These are phyloP conservation scores for Potamilus streckersoni DNA, from an alignment of 1,140 invertebrate species.

Conservation along the genomic window DNA sequence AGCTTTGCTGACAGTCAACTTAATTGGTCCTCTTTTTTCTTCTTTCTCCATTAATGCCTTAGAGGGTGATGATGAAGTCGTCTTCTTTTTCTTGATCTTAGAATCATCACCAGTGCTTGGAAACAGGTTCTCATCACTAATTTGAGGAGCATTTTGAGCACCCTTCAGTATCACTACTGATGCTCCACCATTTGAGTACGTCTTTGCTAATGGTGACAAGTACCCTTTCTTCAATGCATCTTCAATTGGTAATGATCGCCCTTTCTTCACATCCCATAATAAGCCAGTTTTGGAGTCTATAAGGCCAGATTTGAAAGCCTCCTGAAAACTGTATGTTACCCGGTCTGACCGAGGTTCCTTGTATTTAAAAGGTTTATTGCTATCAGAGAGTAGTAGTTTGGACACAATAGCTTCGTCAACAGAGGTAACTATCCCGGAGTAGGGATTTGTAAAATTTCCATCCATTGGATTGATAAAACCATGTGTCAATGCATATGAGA, in stretches of 20 bases:
- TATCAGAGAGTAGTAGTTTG: constrained; percentile 82
- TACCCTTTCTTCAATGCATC: constrained; percentile 73
- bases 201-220: constrained; percentile 50
- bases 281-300: constrained; percentile 53
- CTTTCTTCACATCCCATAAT: constrained; percentile 83
- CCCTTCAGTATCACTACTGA: constrained; percentile 56
- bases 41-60: constrained; percentile 35
- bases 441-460: constrained; percentile 83
- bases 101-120: constrained; percentile 79
- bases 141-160: constrained; percentile 74
- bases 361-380: constrained; percentile 70
- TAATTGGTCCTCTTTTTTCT: constrained; percentile 26
- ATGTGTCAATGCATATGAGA: constrained; percentile 83
- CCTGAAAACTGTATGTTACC: constrained; percentile 51
- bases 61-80: constrained; percentile 41
- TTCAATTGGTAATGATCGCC: constrained; percentile 78
- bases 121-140: constrained; percentile 71
- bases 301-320: constrained; percentile 50
- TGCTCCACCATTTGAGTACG: constrained; percentile 24
- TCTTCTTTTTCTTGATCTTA: neutral
- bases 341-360: constrained; percentile 41
- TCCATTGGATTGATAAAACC: constrained; percentile 82
- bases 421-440: constrained; percentile 78
- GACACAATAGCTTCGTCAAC: constrained; percentile 80
- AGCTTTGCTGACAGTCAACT: constrained; percentile 49